Conservation (phyloP, 2,113 vertebrate species). For the Macrotus californicus region DNA sequence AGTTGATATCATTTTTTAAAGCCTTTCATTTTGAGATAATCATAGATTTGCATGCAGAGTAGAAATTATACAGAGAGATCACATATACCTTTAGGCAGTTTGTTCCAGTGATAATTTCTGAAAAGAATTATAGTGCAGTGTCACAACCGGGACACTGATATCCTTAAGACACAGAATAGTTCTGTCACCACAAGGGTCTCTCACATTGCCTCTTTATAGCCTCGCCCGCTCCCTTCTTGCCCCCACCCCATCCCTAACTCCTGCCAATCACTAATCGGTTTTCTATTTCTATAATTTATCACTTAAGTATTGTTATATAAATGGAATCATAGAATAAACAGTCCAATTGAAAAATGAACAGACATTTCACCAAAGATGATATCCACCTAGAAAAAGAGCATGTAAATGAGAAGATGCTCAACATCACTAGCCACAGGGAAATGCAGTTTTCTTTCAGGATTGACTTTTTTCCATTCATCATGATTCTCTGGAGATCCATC, state of each 20-base stretch:
- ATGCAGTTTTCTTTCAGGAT: background rate
- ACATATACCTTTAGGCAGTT: background rate
- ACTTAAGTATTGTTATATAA: background rate
- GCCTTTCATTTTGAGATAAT: background rate
- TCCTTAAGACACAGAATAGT: background rate
- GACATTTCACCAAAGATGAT: background rate
- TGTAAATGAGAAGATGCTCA: background rate
- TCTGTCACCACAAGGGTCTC: background rate
- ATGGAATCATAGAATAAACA: background rate
- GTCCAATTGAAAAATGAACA: background rate
- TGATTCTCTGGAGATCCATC: background rate
- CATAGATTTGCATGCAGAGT: background rate
- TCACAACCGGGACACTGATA: background rate
- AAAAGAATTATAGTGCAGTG: background rate
- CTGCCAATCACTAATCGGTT: background rate
- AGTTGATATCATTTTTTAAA: background rate
- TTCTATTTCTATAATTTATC: background rate
- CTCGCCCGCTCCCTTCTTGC: fast-evolving
- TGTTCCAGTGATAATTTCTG: background rate
- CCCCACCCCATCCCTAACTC: background rate
- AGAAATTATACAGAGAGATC: background rate
- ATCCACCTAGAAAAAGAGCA: background rate
- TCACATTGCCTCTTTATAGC: background rate
- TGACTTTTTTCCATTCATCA: background rate
- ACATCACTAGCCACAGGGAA: background rate